Percentiles rank a stretch among this genome's conserved stretches.
Evolutionary conservation across 1,140 invertebrate species (phyloP).

Genomic region (Pollicipes pollicipes): DNA sequence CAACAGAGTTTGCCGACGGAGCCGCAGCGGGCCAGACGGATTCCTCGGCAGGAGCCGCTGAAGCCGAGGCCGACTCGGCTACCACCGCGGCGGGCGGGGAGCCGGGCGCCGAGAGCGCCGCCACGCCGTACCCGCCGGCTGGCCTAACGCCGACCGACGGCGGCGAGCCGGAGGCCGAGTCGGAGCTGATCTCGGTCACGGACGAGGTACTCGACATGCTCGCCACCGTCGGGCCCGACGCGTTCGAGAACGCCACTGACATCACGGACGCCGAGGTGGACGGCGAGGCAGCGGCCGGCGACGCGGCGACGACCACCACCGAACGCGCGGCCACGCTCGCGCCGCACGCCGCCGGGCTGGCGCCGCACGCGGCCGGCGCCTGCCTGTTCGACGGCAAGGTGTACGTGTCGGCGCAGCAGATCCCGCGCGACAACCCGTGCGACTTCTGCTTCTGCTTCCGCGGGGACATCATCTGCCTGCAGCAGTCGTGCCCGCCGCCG

Average conservation of each 20-base stretch:
- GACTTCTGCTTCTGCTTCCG: conserved; percentile 95
- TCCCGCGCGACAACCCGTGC: conserved; percentile 78
- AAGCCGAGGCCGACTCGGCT: no score
- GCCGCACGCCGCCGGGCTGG: no score
- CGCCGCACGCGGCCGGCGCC: conserved; percentile 35
- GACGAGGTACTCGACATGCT: conserved; percentile 3
- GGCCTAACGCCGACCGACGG: no score
- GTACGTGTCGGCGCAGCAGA: conserved; percentile 84
- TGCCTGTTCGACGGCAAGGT: conserved; percentile 79
- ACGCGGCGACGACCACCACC: not conserved
- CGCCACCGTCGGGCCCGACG: not conserved
- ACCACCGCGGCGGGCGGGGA: no score
- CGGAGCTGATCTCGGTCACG: not conserved
- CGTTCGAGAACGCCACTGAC: not conserved
- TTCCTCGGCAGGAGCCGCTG: no score
- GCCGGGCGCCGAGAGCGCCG: no score
- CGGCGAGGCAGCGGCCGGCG: not conserved
- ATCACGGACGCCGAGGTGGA: not conserved
- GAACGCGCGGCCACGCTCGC: no score
- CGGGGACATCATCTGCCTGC: conserved; percentile 84
- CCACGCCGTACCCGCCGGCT: no score
- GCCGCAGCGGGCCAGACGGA: no score
- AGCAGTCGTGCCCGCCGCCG: conserved; percentile 85
- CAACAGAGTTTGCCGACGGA: no score
- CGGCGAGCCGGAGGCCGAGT: not conserved